phyloP scores from a whole-genome alignment of 1,140 invertebrate genomes.

The Daktulosphaira vitifoliae region DNA sequence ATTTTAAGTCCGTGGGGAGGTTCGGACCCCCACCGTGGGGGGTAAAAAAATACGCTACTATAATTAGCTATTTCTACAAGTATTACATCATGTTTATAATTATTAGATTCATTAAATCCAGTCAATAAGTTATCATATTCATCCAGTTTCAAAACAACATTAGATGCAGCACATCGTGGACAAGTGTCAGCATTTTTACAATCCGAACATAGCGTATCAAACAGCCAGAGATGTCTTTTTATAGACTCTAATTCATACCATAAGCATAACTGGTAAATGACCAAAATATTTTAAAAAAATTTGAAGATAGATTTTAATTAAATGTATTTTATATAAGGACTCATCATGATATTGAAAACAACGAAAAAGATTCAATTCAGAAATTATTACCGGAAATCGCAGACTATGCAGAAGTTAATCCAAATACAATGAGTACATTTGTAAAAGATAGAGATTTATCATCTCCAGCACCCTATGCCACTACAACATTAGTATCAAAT shows the following conservation, averaged over 20 bases:
- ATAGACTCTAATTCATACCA: slow-evolving; percentile 15
- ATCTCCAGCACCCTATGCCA: slow-evolving; percentile 40
- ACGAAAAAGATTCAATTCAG: slow-evolving; percentile 27
- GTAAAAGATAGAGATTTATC: slow-evolving; percentile 31
- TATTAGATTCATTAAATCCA: neutral
- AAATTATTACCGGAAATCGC: slow-evolving; percentile 42
- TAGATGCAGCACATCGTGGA: slow-evolving; percentile 7
- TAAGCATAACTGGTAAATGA: slow-evolving; percentile 16
- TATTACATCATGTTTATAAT: no score
- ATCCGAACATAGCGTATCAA: slow-evolving; percentile 6
- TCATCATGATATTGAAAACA: slow-evolving; percentile 13
- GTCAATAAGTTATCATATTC: slow-evolving; percentile 6
- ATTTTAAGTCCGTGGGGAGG: no score
- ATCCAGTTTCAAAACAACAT: slow-evolving; percentile 8
- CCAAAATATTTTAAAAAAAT: neutral
- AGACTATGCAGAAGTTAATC: slow-evolving; percentile 47
- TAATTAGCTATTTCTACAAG: no score
- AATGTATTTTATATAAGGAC: neutral
- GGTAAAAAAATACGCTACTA: no score
- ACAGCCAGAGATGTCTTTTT: slow-evolving; percentile 22
- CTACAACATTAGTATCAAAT: slow-evolving; percentile 39
- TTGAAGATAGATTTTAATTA: neutral
- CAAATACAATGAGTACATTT: slow-evolving; percentile 36
- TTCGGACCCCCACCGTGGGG: no score
- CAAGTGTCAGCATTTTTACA: slow-evolving; percentile 22